Percentiles rank a stretch among this genome's conserved stretches.
phyloP scores from a whole-genome alignment of 2,113 vertebrate species.

The Oncorhynchus nerka region DNA sequence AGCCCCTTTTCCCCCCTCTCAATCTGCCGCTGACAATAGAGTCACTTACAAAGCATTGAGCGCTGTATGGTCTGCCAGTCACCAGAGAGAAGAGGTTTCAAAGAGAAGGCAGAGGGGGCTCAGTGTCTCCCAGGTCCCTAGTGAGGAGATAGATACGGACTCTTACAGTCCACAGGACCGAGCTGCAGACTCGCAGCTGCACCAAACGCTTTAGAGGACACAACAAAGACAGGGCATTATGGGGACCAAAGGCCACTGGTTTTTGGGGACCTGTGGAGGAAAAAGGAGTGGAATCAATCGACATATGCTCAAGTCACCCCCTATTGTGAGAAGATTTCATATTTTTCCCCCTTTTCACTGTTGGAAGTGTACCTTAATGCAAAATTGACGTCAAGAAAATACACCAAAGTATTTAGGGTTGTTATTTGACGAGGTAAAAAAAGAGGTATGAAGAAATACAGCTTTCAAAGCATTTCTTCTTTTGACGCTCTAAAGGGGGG shows the following conservation, averaged over 20 bases:
- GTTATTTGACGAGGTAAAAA: slow-evolving; percentile 50
- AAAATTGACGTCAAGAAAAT: slow-evolving; percentile 47
- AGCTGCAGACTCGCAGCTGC: slow-evolving; percentile 61
- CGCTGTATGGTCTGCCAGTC: slow-evolving; percentile 72
- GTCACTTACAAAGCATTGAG: slow-evolving; percentile 80
- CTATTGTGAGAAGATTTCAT: slow-evolving; percentile 33
- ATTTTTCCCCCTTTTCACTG: slow-evolving; percentile 27
- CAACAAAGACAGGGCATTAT: slow-evolving; percentile 42
- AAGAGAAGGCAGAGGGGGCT: slow-evolving; percentile 70
- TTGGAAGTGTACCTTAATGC: slow-evolving; percentile 43
- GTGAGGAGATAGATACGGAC: slow-evolving; percentile 68
- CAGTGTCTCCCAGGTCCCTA: slow-evolving; percentile 70
- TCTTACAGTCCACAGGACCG: slow-evolving; percentile 60
- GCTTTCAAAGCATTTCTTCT: slow-evolving; percentile 40
- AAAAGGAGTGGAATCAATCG: slow-evolving; percentile 29
- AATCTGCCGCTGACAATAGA: slow-evolving; percentile 76
- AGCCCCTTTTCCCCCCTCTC: slow-evolving; percentile 65
- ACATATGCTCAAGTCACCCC: slow-evolving; percentile 28
- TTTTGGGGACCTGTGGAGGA: neutral
- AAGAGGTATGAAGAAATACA: slow-evolving; percentile 50
- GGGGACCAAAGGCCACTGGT: neutral
- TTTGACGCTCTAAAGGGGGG: slow-evolving; percentile 43
- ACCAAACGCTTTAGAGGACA: slow-evolving; percentile 49
- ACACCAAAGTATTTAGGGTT: slow-evolving; percentile 49
- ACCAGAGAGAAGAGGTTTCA: slow-evolving; percentile 75